phyloP scores from a whole-genome alignment of 2,888 invertebrate species.

The Tenthredo distinguenda region DNA sequence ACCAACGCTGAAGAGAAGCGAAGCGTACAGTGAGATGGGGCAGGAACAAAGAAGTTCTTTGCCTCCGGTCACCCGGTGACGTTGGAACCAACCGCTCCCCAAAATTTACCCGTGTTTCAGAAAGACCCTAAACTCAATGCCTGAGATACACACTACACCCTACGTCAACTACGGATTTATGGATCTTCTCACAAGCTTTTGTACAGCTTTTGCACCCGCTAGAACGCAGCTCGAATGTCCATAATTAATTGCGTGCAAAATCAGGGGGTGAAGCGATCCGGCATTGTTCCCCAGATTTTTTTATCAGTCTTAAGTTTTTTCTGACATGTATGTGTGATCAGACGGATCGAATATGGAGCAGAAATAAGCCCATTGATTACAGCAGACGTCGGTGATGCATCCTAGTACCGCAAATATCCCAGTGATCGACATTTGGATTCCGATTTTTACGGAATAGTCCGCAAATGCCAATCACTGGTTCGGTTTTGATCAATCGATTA shows the following conservation, averaged over 20 bases:
- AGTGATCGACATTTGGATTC: background rate
- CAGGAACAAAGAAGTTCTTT: slow-evolving; percentile 46
- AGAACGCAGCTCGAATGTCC: background rate
- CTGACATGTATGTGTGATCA: background rate
- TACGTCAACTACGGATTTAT: background rate
- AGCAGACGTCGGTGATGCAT: background rate
- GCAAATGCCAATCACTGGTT: background rate
- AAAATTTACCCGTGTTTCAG: slow-evolving; percentile 20
- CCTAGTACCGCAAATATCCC: background rate
- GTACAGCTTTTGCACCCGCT: background rate
- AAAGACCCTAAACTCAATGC: slow-evolving; percentile 5
- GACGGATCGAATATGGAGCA: background rate
- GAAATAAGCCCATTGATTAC: background rate
- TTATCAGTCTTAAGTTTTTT: background rate
- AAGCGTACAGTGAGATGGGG: slow-evolving; percentile 41
- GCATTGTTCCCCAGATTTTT: background rate
- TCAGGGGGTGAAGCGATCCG: background rate
- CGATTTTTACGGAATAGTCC: background rate
- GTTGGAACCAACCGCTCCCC: slow-evolving; percentile 22
- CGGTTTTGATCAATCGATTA: background rate
- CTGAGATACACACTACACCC: background rate
- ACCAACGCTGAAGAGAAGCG: slow-evolving; percentile 16
- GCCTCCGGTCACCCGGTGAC: slow-evolving; percentile 38
- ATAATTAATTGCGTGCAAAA: background rate
- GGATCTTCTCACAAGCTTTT: slow-evolving; percentile 10